A percentile compares a stretch with the other conserved stretches of the same genome.
phyloP scores from a whole-genome alignment of 2,113 vertebrate species.

The Orthonyx spaldingii region DNA sequence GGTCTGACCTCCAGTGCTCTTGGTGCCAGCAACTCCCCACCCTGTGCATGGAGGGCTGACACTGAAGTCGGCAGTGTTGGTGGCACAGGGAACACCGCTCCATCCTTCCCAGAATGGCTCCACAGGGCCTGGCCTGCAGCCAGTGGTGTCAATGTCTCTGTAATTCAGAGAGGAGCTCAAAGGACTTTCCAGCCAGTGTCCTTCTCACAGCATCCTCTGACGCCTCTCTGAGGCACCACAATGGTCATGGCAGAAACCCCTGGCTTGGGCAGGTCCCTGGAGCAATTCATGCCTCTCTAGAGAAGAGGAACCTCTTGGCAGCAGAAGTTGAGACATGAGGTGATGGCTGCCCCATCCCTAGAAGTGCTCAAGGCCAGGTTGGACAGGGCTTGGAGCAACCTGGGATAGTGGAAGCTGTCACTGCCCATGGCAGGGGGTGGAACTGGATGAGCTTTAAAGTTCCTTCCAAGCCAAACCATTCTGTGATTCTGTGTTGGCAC shows the following conservation, averaged over 20 bases:
- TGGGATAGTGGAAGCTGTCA: background rate
- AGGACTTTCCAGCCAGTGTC: background rate
- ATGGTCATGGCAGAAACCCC: background rate
- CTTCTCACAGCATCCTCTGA: background rate
- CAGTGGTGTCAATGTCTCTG: accelerated
- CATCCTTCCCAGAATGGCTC: background rate
- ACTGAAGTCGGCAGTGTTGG: accelerated
- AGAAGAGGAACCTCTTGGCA: background rate
- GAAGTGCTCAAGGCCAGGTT: background rate
- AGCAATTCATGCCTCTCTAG: background rate
- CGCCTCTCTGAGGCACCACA: background rate
- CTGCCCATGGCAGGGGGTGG: background rate
- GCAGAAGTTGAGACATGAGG: background rate
- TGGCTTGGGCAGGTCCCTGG: background rate
- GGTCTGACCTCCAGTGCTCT: background rate
- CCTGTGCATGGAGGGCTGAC: background rate
- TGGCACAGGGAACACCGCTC: background rate
- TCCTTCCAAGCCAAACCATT: background rate
- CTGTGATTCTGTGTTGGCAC: background rate
- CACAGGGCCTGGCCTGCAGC: background rate
- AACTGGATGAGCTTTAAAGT: background rate
- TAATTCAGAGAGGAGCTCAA: background rate
- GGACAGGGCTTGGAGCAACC: background rate
- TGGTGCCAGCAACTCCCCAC: background rate
- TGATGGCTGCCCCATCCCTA: background rate